Evolutionary conservation across 2,888 invertebrate species (phyloP).

Genomic region (Epinotia nisella): DNA sequence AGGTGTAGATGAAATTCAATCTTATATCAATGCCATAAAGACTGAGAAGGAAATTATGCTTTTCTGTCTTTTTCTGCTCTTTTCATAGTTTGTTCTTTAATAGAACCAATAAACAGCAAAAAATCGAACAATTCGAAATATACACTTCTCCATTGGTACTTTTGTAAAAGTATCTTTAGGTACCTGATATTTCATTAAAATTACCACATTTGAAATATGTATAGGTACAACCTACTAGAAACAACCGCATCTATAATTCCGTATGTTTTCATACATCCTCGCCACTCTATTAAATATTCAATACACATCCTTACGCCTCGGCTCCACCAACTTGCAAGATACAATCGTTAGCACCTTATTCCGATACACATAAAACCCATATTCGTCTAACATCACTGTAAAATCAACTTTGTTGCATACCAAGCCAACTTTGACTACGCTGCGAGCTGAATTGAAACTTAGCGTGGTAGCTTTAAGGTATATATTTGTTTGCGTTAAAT

Average conservation of each 20-base stretch:
- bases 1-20: too few relatives aligned
- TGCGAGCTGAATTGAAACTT: slow-evolving; percentile 1
- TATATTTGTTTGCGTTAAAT: slow-evolving; percentile 6
- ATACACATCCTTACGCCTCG: slow-evolving; percentile 45
- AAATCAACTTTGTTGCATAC: slow-evolving; percentile 8
- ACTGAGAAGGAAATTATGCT: too few relatives aligned
- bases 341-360: slow-evolving; percentile 11
- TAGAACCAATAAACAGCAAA: too few relatives aligned
- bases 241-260: slow-evolving; percentile 40
- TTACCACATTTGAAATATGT: too few relatives aligned
- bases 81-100: too few relatives aligned
- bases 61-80: too few relatives aligned
- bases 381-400: slow-evolving; percentile 16
- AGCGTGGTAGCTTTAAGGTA: not conserved
- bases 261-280: slow-evolving; percentile 38
- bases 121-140: too few relatives aligned
- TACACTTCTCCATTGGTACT: too few relatives aligned
- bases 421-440: not conserved
- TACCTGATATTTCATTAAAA: too few relatives aligned
- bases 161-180: too few relatives aligned
- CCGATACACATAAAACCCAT: slow-evolving; percentile 13
- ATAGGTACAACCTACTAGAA: not conserved
- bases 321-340: slow-evolving; percentile 14
- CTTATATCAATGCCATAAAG: too few relatives aligned
- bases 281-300: slow-evolving; percentile 48